These are phyloP conservation scores for Solea senegalensis DNA, from an alignment of 2,113 vertebrate species.

Conservation along the genomic window DNA sequence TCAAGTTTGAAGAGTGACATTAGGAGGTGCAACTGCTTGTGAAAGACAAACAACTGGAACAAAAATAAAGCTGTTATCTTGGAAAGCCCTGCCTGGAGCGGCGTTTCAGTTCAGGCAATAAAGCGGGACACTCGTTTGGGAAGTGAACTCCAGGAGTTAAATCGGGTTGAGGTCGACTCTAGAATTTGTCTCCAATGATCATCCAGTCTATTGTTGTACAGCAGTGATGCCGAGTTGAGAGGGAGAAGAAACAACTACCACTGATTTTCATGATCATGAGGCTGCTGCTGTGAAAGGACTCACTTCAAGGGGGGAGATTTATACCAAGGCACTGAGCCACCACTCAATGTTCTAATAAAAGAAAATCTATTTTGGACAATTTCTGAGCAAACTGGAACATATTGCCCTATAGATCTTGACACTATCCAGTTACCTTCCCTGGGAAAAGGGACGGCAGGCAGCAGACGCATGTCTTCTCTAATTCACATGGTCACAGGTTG, in stretches of 20 bases:
- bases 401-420: constrained; percentile 1
- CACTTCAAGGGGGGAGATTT: not conserved
- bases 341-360: constrained; percentile 2
- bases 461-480: not conserved
- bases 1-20: constrained; percentile 20
- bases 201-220: constrained; percentile 2
- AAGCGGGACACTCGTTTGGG: not conserved
- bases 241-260: not conserved
- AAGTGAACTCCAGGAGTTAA: not conserved
- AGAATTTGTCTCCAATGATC: not conserved
- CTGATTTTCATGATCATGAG: not conserved
- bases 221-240: not conserved
- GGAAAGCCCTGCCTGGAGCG: not conserved
- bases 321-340: not conserved
- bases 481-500: constrained; percentile 1
- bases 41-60: constrained; percentile 7
- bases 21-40: constrained; percentile 6
- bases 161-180: not conserved
- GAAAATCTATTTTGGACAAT: constrained; percentile 4
- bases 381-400: not conserved
- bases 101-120: not conserved
- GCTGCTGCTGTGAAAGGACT: not conserved
- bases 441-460: not conserved
- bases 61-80: constrained; percentile 10
- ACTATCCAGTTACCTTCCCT: constrained; percentile 23